Conservation (phyloP, 2,888 invertebrate species). For the Unio pictorum region DNA sequence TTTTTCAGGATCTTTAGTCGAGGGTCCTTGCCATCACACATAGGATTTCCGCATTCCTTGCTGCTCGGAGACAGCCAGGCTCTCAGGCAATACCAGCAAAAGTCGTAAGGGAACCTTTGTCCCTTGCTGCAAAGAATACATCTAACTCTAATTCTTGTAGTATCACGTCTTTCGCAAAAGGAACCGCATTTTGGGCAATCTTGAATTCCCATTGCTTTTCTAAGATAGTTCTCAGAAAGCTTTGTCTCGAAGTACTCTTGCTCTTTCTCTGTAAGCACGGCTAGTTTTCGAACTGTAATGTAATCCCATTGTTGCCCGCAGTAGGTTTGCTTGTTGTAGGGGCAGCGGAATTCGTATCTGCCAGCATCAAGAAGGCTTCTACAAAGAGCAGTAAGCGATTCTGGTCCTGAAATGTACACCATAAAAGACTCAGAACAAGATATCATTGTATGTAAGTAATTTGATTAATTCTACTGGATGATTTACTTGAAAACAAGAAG, state of each 20-base stretch:
- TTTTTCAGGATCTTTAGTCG: constrained; percentile 26
- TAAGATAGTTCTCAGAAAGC: constrained; percentile 33
- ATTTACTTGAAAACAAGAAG: no score
- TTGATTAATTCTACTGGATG: no score
- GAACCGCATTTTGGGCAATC: constrained; percentile 36
- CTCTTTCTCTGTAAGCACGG: constrained; percentile 34
- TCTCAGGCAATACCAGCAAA: constrained; percentile 41
- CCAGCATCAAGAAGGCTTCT: constrained; percentile 30
- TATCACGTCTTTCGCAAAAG: constrained; percentile 22
- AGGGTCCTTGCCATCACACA: constrained; percentile 36
- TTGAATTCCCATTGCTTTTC: constrained; percentile 35
- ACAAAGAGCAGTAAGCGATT: constrained; percentile 38
- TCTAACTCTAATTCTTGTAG: constrained; percentile 23
- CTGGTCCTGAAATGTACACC: constrained; percentile 29
- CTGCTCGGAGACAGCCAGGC: constrained; percentile 19
- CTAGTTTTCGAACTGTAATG: constrained; percentile 31
- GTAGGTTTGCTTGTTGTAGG: constrained; percentile 22
- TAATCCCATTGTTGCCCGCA: constrained; percentile 38
- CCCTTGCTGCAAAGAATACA: constrained; percentile 33
- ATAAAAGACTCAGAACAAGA: background rate
- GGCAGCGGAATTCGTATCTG: constrained; percentile 37
- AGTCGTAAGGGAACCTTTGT: constrained; percentile 27
- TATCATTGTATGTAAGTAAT: no score
- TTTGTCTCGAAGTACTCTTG: constrained; percentile 37
- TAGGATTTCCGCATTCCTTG: constrained; percentile 30